Evolutionary conservation across 2,113 vertebrate species (phyloP).

Genomic region (Sinocyclocheilus rhinocerous): DNA sequence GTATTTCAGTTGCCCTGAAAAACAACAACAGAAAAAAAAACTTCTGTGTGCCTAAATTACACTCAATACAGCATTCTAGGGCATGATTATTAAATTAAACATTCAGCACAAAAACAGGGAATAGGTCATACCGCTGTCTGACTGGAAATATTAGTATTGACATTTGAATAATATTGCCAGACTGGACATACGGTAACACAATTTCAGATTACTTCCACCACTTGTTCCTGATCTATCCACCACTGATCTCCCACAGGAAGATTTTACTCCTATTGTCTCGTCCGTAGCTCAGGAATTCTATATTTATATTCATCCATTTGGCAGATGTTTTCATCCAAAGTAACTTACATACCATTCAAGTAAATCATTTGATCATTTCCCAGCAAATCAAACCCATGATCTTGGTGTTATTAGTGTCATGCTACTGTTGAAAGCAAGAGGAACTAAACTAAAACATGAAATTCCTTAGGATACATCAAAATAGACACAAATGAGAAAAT

Average conservation of each 20-base stretch:
- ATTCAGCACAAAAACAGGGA: slow-evolving; percentile 8
- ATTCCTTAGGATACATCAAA: no score
- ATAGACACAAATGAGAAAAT: neutral
- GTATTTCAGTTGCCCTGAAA: slow-evolving; percentile 31
- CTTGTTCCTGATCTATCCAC: neutral
- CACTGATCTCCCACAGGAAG: neutral
- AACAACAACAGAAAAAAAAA: slow-evolving; percentile 1
- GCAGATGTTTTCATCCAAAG: neutral
- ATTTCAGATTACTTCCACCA: slow-evolving; percentile 10
- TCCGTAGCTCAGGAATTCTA: neutral
- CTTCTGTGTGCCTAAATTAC: slow-evolving; percentile 5
- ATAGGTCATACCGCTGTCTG: slow-evolving; percentile 30
- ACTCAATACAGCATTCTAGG: neutral
- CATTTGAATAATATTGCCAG: slow-evolving; percentile 55
- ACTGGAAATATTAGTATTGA: slow-evolving; percentile 51
- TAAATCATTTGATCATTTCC: neutral
- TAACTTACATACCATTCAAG: neutral
- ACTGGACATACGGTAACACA: slow-evolving; percentile 34
- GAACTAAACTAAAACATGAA: no score
- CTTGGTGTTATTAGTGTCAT: neutral
- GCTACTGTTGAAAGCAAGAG: no score
- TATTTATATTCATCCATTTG: neutral
- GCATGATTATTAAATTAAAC: slow-evolving; percentile 33
- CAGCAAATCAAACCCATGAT: neutral
- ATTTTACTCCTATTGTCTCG: neutral